These are phyloP conservation scores for Pitta sordida DNA, from an alignment of 2,113 vertebrate genomes.

Conservation along the genomic window DNA sequence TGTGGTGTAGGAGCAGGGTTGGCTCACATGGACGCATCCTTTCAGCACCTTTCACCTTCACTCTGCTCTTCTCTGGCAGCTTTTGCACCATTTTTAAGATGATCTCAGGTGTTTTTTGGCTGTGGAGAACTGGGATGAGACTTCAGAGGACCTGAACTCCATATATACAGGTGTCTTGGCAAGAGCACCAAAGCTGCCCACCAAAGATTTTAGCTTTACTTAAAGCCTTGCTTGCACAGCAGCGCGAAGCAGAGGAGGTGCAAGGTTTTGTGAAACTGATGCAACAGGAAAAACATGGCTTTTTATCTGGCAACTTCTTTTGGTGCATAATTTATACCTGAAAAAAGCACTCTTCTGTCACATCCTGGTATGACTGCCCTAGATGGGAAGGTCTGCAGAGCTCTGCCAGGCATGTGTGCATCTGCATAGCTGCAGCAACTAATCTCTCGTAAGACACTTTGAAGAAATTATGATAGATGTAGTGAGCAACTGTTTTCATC, in stretches of 20 bases:
- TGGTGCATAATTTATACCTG: not conserved
- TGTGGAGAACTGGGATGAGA: not conserved
- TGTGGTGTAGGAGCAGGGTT: not conserved
- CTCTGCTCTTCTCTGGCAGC: not conserved
- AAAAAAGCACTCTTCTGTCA: not conserved
- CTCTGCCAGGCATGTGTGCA: not conserved
- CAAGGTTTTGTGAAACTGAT: not conserved
- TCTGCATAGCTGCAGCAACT: not conserved
- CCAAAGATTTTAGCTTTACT: not conserved
- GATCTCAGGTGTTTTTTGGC: not conserved
- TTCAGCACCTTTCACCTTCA: not conserved
- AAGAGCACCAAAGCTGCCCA: not conserved
- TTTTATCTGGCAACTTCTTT: not conserved
- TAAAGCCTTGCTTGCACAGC: not conserved
- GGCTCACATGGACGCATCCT: accelerated
- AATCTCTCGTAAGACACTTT: not conserved
- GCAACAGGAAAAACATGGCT: not conserved
- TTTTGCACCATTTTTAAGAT: not conserved
- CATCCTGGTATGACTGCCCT: not conserved
- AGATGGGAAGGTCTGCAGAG: not conserved
- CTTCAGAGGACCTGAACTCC: not conserved
- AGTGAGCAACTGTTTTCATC: conserved; percentile 29
- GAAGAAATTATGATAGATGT: conserved; percentile 41
- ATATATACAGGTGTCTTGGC: not conserved
- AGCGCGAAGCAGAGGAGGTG: accelerated